Evolutionary conservation across 2,113 vertebrate species (phyloP).

Genomic region (Xyrauchen texanus): DNA sequence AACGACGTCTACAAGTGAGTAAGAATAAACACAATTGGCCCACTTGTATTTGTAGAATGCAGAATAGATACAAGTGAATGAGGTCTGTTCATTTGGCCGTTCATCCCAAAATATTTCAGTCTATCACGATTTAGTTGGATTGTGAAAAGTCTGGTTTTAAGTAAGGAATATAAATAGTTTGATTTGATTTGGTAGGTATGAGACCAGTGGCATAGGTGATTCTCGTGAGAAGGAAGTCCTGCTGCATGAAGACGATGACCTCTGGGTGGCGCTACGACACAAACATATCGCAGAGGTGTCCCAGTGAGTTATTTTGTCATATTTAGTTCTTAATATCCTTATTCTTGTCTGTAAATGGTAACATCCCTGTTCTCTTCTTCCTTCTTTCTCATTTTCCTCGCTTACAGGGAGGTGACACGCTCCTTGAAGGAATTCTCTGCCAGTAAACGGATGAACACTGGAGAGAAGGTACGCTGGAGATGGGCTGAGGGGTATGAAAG

Average conservation of each 20-base stretch:
- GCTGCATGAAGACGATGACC: slow-evolving; percentile 93
- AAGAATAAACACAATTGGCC: too few species aligned
- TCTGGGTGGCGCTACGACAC: slow-evolving; percentile 92
- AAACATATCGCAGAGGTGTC: slow-evolving; percentile 98
- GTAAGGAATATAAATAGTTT: neutral
- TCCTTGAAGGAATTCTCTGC: slow-evolving; percentile 98
- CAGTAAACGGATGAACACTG: slow-evolving; percentile 98
- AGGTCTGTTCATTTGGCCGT: too few species aligned
- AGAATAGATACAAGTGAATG: too few species aligned
- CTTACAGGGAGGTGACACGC: slow-evolving; percentile 88
- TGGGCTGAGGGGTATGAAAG: neutral
- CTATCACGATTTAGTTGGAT: neutral
- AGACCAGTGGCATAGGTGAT: slow-evolving; percentile 95
- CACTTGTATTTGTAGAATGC: too few species aligned
- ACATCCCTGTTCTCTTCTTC: too few species aligned
- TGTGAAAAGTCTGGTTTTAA: neutral
- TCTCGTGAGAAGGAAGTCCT: slow-evolving; percentile 89
- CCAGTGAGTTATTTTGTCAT: slow-evolving; percentile 40
- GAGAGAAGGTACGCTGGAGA: slow-evolving; percentile 86
- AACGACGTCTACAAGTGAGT: slow-evolving; percentile 94
- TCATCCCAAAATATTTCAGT: too few species aligned
- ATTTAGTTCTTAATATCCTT: neutral
- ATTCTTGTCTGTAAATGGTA: neutral
- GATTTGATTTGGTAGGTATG: slow-evolving; percentile 76
- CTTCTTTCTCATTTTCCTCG: neutral